Percentiles rank a stretch among this genome's conserved stretches.
These are phyloP conservation scores for Crioceris asparagi DNA, from an alignment of 2,888 invertebrate species.

Conservation along the genomic window DNA sequence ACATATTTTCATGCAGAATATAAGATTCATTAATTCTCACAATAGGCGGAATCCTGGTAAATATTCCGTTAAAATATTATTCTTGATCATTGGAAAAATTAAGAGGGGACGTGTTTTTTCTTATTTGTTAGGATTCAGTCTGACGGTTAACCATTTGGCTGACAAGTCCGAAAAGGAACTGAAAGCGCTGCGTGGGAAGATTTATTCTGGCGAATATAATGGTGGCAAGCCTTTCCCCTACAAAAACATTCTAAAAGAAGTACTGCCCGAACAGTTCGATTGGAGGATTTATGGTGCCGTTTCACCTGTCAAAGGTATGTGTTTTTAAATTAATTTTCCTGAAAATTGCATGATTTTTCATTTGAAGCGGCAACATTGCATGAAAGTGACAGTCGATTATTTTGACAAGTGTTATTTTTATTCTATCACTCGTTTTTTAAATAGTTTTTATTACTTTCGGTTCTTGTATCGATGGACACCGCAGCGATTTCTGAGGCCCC, in stretches of 20 bases:
- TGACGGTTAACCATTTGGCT: slow-evolving; percentile 80
- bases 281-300: slow-evolving; percentile 91
- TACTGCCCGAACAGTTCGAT: slow-evolving; percentile 67
- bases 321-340: too few relatives aligned
- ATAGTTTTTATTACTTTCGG: too few relatives aligned
- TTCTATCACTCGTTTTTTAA: too few relatives aligned
- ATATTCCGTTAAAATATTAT: slow-evolving; percentile 25
- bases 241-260: slow-evolving; percentile 39
- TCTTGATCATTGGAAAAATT: too few relatives aligned
- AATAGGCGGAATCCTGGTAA: slow-evolving; percentile 33
- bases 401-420: too few relatives aligned
- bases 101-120: too few relatives aligned
- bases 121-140: slow-evolving; percentile 48
- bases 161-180: slow-evolving; percentile 73
- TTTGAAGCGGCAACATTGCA: too few relatives aligned
- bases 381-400: too few relatives aligned
- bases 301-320: slow-evolving; percentile 78
- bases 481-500: too few relatives aligned
- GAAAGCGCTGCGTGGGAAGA: slow-evolving; percentile 60
- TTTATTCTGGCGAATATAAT: slow-evolving; percentile 50
- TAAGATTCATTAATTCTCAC: slow-evolving; percentile 47
- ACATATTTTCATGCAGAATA: slow-evolving; percentile 77
- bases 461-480: too few relatives aligned
- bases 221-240: slow-evolving; percentile 76
- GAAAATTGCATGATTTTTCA: too few relatives aligned